A percentile compares a stretch with the other conserved stretches of the same genome.
Evolutionary conservation across 2,888 invertebrate genomes (phyloP).

Genomic region (Achlya flavicornis): DNA sequence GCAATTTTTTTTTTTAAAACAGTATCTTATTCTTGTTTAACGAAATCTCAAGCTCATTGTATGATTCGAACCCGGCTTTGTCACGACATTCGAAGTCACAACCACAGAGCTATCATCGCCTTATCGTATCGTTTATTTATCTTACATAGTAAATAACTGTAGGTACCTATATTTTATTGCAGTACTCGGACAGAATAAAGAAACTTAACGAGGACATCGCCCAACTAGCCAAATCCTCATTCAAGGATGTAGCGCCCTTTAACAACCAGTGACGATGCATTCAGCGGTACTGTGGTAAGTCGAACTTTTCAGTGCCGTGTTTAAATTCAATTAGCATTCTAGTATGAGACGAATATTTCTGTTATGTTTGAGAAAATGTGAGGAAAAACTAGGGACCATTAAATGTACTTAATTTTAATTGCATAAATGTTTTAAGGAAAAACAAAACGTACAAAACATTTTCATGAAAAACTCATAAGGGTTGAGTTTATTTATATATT

Average conservation of each 20-base stretch:
- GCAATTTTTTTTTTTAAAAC: too few relatives aligned
- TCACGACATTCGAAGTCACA: too few relatives aligned
- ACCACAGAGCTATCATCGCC: too few relatives aligned
- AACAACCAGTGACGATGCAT: constrained; percentile 25
- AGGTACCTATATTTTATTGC: constrained; percentile 37
- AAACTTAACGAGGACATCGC: constrained; percentile 71
- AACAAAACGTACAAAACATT: background rate
- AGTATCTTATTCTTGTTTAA: too few relatives aligned
- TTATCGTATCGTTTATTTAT: background rate
- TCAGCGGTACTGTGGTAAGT: constrained; percentile 1
- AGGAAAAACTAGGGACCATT: background rate
- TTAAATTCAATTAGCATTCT: background rate
- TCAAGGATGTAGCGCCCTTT: constrained; percentile 49
- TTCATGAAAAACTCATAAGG: background rate
- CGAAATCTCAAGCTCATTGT: too few relatives aligned
- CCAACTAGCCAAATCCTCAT: constrained; percentile 59
- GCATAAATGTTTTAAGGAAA: constrained; percentile 16
- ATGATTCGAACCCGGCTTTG: too few relatives aligned
- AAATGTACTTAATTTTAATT: constrained; percentile 21
- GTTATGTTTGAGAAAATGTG: background rate
- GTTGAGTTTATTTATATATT: too few relatives aligned
- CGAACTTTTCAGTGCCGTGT: background rate
- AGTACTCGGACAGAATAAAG: constrained; percentile 70
- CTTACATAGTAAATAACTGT: background rate
- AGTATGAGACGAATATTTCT: background rate